Evolutionary conservation across 2,888 invertebrate species (phyloP).

Genomic region (Ferrisia virgata): DNA sequence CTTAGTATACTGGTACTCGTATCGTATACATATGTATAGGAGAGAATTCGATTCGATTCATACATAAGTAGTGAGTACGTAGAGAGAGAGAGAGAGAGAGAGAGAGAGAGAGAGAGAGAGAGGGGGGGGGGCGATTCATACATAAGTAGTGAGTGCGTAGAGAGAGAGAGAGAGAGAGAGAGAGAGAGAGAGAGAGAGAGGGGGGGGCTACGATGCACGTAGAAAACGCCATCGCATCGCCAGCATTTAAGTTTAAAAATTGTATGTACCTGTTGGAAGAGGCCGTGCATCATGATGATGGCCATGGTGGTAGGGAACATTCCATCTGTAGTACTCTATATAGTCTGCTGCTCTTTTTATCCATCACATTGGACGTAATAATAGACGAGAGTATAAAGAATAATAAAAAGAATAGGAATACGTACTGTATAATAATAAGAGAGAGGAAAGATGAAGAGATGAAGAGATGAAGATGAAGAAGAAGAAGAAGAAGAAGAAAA

Average conservation of each 20-base stretch:
- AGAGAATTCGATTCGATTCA: no score
- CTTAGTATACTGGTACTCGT: neutral
- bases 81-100: no score
- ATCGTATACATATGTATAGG: neutral
- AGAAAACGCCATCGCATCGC: no score
- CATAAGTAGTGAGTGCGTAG: neutral
- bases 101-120: no score
- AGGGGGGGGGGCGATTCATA: no score
- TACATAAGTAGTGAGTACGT: neutral
- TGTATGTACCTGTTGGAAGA: neutral
- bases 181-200: no score
- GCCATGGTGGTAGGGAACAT: neutral
- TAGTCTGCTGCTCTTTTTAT: neutral
- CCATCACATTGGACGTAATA: neutral
- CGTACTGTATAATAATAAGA: neutral
- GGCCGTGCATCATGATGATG: neutral
- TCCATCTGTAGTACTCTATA: neutral
- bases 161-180: no score
- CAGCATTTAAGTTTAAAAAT: no score
- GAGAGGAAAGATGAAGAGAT: neutral
- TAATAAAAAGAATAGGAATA: neutral
- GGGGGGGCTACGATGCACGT: no score
- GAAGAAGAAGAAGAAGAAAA: neutral
- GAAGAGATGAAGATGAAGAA: neutral
- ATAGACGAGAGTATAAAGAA: neutral